Percentiles rank a stretch among this genome's conserved stretches.
Conservation (phyloP, 2,113 vertebrate species). For the Ptilonorhynchus violaceus region DNA sequence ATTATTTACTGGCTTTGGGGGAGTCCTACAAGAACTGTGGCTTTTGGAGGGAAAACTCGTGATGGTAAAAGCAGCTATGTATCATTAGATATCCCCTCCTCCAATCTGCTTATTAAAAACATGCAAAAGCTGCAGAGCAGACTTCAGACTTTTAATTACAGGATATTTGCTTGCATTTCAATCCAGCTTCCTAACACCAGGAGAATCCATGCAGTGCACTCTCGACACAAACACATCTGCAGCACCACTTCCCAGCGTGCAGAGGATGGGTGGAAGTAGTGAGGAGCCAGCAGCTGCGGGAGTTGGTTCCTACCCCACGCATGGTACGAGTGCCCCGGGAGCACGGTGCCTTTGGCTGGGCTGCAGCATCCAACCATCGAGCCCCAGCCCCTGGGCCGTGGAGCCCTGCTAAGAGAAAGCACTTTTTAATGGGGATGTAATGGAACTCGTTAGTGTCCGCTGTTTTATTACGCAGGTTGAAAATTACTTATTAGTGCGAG, state of each 20-base stretch:
- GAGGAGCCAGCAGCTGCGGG: fast-evolving
- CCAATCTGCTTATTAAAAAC: background rate
- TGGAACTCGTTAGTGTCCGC: slow-evolving; percentile 9
- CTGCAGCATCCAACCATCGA: background rate
- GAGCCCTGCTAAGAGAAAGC: background rate
- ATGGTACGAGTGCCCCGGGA: background rate
- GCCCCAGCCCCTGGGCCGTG: background rate
- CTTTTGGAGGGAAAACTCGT: background rate
- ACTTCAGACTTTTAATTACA: background rate
- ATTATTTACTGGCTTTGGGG: background rate
- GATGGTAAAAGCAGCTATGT: background rate
- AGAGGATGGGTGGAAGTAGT: background rate
- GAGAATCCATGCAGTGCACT: background rate
- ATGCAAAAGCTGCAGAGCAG: background rate
- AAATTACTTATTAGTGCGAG: background rate
- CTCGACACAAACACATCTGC: background rate
- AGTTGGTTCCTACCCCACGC: fast-evolving
- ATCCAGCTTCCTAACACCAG: background rate
- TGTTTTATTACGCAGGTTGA: background rate
- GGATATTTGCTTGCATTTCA: background rate
- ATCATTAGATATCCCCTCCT: background rate
- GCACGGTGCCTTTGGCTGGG: background rate
- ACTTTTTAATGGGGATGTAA: background rate
- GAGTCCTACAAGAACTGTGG: background rate
- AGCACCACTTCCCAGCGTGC: background rate